phyloP scores from a whole-genome alignment of 2,888 invertebrate species.

The Aphodius granarius region DNA sequence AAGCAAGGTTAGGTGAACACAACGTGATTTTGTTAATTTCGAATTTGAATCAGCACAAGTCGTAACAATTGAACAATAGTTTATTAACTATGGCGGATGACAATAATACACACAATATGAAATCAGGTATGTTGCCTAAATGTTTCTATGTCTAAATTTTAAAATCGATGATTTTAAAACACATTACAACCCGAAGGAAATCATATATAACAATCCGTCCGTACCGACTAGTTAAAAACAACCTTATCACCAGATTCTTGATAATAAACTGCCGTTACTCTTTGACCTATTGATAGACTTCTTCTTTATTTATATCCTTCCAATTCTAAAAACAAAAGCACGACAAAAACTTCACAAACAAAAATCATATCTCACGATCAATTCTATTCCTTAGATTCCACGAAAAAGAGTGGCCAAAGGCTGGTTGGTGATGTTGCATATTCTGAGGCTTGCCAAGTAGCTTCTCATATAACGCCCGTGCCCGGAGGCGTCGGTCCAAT shows the following conservation, averaged over 20 bases:
- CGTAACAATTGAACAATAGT: no score
- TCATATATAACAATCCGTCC: no score
- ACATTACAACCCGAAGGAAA: no score
- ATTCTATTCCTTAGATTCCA: conserved; percentile 61
- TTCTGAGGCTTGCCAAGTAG: conserved; percentile 75
- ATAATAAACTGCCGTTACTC: neutral
- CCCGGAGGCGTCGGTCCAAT: conserved; percentile 98
- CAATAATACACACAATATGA: neutral
- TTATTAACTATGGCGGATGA: neutral
- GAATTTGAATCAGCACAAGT: neutral
- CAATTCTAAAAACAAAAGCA: neutral
- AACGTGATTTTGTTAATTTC: neutral
- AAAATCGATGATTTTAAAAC: no score
- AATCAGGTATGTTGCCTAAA: neutral
- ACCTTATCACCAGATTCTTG: neutral
- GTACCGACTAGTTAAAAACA: neutral
- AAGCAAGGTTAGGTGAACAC: neutral
- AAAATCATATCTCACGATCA: neutral
- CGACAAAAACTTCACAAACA: neutral
- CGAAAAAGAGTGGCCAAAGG: conserved; percentile 77
- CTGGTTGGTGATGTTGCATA: conserved; percentile 96
- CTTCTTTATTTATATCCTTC: neutral
- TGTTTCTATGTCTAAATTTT: no score
- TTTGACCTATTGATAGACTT: neutral
- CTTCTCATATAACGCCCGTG: conserved; percentile 91